These are phyloP conservation scores for Urosaurus nigricauda DNA, from an alignment of 2,797 vertebrate genomes.

Conservation along the genomic window DNA sequence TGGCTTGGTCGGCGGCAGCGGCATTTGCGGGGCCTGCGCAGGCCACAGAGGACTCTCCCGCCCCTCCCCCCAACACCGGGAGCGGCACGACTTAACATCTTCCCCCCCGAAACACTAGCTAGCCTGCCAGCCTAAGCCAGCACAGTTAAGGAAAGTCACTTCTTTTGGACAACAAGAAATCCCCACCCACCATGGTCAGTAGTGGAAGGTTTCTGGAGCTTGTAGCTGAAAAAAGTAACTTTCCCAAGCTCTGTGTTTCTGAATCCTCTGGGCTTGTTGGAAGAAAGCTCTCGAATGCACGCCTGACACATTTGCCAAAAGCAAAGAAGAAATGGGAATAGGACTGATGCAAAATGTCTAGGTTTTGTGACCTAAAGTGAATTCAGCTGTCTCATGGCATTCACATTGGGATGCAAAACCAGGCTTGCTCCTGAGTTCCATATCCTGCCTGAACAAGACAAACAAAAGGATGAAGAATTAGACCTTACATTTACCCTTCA, in stretches of 20 bases:
- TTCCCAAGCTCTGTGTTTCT: background rate
- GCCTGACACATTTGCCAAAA: background rate
- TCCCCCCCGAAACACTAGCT: too few species aligned
- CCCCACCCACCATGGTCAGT: too few species aligned
- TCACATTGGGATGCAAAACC: constrained; percentile 14
- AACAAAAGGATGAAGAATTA: constrained; percentile 14
- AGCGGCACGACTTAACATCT: too few species aligned
- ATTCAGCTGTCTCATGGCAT: constrained; percentile 12
- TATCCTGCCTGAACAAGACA: background rate
- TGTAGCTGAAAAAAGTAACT: too few species aligned
- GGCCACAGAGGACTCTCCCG: too few species aligned
- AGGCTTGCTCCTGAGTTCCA: constrained; percentile 24
- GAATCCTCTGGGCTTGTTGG: constrained; percentile 1
- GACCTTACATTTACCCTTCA: constrained; percentile 21
- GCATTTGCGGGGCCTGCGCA: too few species aligned
- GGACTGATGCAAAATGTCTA: background rate
- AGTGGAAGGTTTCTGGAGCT: too few species aligned
- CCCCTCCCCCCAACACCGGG: too few species aligned
- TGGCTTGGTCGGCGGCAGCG: too few species aligned
- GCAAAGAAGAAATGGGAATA: background rate
- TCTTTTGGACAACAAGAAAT: too few species aligned
- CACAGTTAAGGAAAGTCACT: too few species aligned
- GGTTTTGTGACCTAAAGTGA: constrained; percentile 18
- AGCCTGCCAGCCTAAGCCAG: too few species aligned
- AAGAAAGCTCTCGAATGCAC: constrained; percentile 8